These are phyloP conservation scores for Darevskia mixta DNA, from an alignment of 2,797 vertebrate genomes.

Conservation along the genomic window DNA sequence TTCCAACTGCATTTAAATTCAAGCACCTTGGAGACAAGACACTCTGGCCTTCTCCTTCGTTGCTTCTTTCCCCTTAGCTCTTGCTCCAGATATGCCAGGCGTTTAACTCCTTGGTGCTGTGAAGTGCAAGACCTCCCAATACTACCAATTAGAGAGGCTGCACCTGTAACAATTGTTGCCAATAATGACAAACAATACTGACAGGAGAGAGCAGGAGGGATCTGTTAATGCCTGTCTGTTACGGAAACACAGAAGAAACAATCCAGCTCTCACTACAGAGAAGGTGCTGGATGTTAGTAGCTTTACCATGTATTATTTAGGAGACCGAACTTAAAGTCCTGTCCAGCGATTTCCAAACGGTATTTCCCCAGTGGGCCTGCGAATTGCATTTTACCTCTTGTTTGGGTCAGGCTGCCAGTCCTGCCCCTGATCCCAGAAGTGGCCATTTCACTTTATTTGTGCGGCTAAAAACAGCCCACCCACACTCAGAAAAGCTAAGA, in stretches of 20 bases:
- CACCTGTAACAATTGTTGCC: slow-evolving; percentile 1
- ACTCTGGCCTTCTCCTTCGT: slow-evolving; percentile 14
- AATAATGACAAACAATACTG: slow-evolving; percentile 39
- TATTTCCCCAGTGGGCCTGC: neutral
- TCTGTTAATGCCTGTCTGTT: slow-evolving; percentile 17
- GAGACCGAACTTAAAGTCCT: neutral
- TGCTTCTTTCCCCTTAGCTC: neutral
- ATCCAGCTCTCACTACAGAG: neutral
- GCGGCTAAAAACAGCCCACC: neutral
- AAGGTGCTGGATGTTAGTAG: accelerated
- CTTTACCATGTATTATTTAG: accelerated
- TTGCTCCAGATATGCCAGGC: neutral
- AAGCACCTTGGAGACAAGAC: slow-evolving; percentile 20
- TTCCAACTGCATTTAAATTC: slow-evolving; percentile 37
- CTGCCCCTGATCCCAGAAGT: neutral
- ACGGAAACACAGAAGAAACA: neutral
- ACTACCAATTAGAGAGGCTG: slow-evolving; percentile 16
- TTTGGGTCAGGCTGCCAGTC: neutral
- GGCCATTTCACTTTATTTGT: neutral
- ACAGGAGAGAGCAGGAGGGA: slow-evolving; percentile 14
- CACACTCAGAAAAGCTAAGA: neutral
- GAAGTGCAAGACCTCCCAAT: slow-evolving; percentile 38
- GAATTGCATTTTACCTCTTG: neutral
- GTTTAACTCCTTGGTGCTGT: neutral
- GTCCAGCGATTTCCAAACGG: neutral